Evolutionary conservation across 1,140 invertebrate species (phyloP).

Genomic region (Aphelenchoides besseyi): DNA sequence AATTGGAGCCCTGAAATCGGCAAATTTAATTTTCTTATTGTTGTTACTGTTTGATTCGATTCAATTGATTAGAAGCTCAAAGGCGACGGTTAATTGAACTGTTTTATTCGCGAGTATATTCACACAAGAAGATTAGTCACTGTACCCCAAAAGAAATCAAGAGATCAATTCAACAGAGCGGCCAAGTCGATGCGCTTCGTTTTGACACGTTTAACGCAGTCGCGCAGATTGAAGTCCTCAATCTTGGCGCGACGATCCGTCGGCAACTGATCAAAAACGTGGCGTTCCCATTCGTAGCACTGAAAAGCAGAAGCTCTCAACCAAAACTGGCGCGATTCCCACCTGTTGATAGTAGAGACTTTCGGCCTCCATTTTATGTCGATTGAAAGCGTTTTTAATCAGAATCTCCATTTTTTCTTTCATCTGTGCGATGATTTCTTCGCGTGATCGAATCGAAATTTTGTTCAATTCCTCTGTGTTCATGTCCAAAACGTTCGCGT

Average conservation of each 20-base stretch:
- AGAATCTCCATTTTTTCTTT: neutral
- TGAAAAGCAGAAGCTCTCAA: neutral
- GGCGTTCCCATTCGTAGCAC: slow-evolving; percentile 4
- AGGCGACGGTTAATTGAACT: too few relatives aligned
- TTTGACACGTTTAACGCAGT: slow-evolving; percentile 6
- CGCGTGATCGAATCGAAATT: neutral
- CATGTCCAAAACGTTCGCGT: slow-evolving; percentile 3
- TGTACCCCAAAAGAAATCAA: too few relatives aligned
- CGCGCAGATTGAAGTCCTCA: slow-evolving; percentile 2
- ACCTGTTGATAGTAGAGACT: slow-evolving; percentile 2
- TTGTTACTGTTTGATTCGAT: too few relatives aligned
- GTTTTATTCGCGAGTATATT: too few relatives aligned
- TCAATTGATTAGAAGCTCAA: too few relatives aligned
- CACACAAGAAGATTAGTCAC: too few relatives aligned
- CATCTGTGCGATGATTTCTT: neutral
- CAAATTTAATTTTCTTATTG: too few relatives aligned
- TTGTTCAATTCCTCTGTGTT: slow-evolving; percentile 16
- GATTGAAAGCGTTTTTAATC: neutral
- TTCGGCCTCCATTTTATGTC: slow-evolving; percentile 13
- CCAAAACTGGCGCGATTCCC: neutral
- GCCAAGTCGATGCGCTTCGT: neutral
- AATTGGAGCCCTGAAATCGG: too few relatives aligned
- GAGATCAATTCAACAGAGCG: neutral
- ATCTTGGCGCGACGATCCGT: neutral
- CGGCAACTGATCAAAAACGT: neutral